A percentile compares a stretch with the other conserved stretches of the same genome.
Evolutionary conservation across 2,797 vertebrate species (phyloP).

Genomic region (Geotrypetes seraphini): DNA sequence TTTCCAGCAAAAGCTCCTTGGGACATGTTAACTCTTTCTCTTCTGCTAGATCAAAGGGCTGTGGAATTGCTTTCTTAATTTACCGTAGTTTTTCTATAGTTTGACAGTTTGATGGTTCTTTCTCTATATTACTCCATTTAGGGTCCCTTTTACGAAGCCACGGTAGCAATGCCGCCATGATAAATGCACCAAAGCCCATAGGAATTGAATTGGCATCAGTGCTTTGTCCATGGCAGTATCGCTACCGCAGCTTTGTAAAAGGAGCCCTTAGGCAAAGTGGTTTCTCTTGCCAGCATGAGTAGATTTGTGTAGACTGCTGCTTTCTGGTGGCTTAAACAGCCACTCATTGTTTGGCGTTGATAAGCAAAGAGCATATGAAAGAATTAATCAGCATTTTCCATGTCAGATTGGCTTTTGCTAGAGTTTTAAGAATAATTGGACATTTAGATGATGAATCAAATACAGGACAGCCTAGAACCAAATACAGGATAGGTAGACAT

Average conservation of each 20-base stretch:
- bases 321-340: constrained; percentile 47
- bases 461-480: too few species aligned
- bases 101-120: not conserved
- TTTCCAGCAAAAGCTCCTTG: too few species aligned
- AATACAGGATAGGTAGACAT: too few species aligned
- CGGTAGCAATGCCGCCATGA: too few species aligned
- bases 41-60: too few species aligned
- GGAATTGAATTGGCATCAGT: too few species aligned
- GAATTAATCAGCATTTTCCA: constrained; percentile 17
- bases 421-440: constrained; percentile 11
- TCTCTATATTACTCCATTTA: constrained; percentile 24
- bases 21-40: too few species aligned
- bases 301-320: constrained; percentile 51
- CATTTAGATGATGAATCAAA: too few species aligned
- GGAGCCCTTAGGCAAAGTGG: constrained; percentile 25
- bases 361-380: constrained; percentile 28
- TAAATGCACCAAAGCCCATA: too few species aligned
- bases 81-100: not conserved
- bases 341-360: constrained; percentile 42
- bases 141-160: too few species aligned
- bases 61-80: not conserved
- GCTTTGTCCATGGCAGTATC: too few species aligned
- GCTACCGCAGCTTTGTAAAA: too few species aligned
- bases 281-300: constrained; percentile 33
- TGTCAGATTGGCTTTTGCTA: constrained; percentile 3